These are phyloP conservation scores for Orthosia cruda DNA, from an alignment of 2,888 invertebrate genomes.

Conservation along the genomic window DNA sequence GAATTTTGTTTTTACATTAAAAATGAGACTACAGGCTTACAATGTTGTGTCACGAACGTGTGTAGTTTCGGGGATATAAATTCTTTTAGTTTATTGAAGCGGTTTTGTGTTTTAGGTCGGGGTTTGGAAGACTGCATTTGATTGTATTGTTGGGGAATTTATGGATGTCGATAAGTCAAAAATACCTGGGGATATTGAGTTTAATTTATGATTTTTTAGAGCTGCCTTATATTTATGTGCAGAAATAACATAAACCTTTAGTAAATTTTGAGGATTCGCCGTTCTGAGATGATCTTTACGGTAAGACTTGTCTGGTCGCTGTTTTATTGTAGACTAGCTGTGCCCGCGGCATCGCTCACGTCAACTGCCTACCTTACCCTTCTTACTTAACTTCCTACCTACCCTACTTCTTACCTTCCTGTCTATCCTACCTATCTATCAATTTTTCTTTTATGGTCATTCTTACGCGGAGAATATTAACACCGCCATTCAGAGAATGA, in stretches of 20 bases:
- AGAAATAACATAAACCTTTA: neutral
- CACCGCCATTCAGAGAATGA: too few relatives aligned
- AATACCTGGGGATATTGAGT: neutral
- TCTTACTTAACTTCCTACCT: too few relatives aligned
- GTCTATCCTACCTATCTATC: too few relatives aligned
- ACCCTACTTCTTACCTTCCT: too few relatives aligned
- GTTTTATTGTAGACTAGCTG: too few relatives aligned
- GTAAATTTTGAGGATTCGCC: neutral
- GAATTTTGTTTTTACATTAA: conserved; percentile 70
- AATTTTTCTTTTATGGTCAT: too few relatives aligned
- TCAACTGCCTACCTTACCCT: too few relatives aligned
- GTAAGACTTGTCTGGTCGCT: too few relatives aligned
- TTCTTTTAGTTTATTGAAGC: conserved; percentile 65
- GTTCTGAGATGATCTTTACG: neutral
- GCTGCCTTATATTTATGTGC: neutral
- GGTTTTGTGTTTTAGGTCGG: conserved; percentile 31
- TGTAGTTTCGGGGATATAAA: conserved; percentile 68
- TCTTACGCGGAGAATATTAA: too few relatives aligned
- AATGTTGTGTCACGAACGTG: conserved; percentile 69
- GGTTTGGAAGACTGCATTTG: conserved; percentile 53
- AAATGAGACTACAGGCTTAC: conserved; percentile 68
- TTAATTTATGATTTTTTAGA: conserved; percentile 18
- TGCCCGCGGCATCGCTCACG: too few relatives aligned
- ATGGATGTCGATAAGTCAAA: conserved; percentile 29
- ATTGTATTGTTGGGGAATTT: conserved; percentile 53